Evolutionary conservation across 2,888 invertebrate species (phyloP).

Genomic region (Leucania comma): DNA sequence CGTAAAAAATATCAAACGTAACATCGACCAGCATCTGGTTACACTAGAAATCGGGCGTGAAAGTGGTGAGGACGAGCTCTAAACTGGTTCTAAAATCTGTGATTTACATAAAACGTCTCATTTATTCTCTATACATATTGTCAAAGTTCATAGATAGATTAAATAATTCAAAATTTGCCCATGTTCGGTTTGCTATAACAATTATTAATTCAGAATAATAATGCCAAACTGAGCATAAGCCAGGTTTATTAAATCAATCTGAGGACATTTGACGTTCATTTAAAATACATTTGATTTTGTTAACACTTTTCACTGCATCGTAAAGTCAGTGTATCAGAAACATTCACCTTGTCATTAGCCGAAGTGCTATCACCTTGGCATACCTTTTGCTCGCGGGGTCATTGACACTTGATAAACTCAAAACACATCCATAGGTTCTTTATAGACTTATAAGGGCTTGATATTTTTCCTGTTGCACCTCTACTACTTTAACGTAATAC

Average conservation of each 20-base stretch:
- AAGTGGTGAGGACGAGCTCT: slow-evolving; percentile 80
- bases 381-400: slow-evolving; percentile 83
- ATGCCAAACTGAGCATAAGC: slow-evolving; percentile 26
- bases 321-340: slow-evolving; percentile 38
- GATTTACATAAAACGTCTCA: slow-evolving; percentile 79
- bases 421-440: slow-evolving; percentile 35
- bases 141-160: slow-evolving; percentile 59
- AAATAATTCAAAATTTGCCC: slow-evolving; percentile 59
- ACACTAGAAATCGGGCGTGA: slow-evolving; percentile 84
- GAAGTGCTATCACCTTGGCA: slow-evolving; percentile 82
- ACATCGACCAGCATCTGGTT: slow-evolving; percentile 72
- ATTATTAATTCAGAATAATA: slow-evolving; percentile 39
- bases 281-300: slow-evolving; percentile 6
- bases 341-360: slow-evolving; percentile 73
- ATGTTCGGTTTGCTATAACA: slow-evolving; percentile 43
- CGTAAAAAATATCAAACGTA: slow-evolving; percentile 72
- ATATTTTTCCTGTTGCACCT: slow-evolving; percentile 29
- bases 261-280: slow-evolving; percentile 19
- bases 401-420: slow-evolving; percentile 80
- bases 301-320: slow-evolving; percentile 17
- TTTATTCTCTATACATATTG: slow-evolving; percentile 69
- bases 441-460: slow-evolving; percentile 16
- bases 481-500: slow-evolving; percentile 3
- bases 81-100: slow-evolving; percentile 81
- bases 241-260: slow-evolving; percentile 33